Conservation (phyloP, 92 coral and sea anemone species). For the Meandrina meandrites region DNA sequence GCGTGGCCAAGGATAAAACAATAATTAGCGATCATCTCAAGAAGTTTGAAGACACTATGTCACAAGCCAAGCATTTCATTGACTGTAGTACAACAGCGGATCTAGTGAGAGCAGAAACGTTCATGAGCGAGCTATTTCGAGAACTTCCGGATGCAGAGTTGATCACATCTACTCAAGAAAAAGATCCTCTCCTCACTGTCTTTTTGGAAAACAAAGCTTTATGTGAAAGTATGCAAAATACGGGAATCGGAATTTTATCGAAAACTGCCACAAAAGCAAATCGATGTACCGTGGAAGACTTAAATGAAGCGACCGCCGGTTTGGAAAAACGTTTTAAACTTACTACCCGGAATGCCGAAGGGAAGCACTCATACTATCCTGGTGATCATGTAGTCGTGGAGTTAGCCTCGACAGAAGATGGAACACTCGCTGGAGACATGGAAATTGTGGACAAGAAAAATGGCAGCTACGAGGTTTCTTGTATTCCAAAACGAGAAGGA, state of each 20-base stretch:
- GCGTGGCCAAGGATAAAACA: background rate
- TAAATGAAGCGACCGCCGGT: background rate
- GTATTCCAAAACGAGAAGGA: background rate
- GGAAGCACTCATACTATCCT: background rate
- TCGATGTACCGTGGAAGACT: background rate
- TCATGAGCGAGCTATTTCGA: background rate
- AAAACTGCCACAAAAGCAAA: background rate
- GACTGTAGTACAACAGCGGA: slow-evolving; percentile 1
- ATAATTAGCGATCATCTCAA: background rate
- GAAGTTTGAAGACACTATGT: background rate
- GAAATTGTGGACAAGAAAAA: background rate
- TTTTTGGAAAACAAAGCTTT: slow-evolving; percentile 5
- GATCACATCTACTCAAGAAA: background rate
- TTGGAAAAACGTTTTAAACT: background rate
- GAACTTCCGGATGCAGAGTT: background rate
- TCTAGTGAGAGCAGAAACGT: background rate
- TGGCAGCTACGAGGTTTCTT: slow-evolving; percentile 16
- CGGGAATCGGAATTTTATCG: background rate
- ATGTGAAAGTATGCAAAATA: background rate
- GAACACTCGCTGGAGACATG: background rate
- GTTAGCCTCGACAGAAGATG: background rate
- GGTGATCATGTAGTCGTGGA: background rate
- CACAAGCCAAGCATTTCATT: background rate
- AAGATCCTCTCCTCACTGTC: background rate
- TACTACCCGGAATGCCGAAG: background rate